Evolutionary conservation across 2,113 vertebrate genomes (phyloP).

Genomic region (Neodontobutis hainanensis): DNA sequence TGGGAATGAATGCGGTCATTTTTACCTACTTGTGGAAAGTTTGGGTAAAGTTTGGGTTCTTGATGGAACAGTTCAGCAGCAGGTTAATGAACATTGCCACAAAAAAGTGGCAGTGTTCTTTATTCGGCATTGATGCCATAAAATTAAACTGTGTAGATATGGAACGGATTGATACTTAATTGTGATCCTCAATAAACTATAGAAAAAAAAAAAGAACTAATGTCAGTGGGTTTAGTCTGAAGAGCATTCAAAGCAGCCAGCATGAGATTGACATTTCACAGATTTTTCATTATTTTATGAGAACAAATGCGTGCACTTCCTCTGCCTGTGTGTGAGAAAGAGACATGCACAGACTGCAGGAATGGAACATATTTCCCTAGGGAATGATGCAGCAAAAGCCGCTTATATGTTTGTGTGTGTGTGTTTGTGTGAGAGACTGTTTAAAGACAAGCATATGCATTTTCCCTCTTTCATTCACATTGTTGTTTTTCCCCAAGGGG

Average conservation of each 20-base stretch:
- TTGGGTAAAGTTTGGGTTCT: no score
- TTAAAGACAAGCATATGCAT: constrained; percentile 29
- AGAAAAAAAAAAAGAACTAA: no score
- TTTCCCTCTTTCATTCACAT: constrained; percentile 27
- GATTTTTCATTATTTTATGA: constrained; percentile 26
- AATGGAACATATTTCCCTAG: constrained; percentile 33
- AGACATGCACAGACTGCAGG: constrained; percentile 23
- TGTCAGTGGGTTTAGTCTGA: background rate
- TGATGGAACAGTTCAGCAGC: no score
- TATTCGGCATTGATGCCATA: no score
- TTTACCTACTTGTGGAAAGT: no score
- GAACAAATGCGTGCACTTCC: background rate
- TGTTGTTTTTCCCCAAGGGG: constrained; percentile 37
- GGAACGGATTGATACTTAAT: no score
- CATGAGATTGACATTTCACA: constrained; percentile 17
- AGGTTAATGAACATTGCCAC: no score
- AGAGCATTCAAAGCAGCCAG: constrained; percentile 22
- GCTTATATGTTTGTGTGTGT: background rate
- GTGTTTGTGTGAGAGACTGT: constrained; percentile 26
- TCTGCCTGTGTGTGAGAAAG: background rate
- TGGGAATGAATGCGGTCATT: no score
- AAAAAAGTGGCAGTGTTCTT: no score
- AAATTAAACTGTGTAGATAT: no score
- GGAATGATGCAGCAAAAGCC: constrained; percentile 38
- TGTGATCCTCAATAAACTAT: no score